Evolutionary conservation across 2,888 invertebrate species (phyloP), one percentile per base, ranked within the genome.

Genomic region (Agonopterix arenella): DNA sequence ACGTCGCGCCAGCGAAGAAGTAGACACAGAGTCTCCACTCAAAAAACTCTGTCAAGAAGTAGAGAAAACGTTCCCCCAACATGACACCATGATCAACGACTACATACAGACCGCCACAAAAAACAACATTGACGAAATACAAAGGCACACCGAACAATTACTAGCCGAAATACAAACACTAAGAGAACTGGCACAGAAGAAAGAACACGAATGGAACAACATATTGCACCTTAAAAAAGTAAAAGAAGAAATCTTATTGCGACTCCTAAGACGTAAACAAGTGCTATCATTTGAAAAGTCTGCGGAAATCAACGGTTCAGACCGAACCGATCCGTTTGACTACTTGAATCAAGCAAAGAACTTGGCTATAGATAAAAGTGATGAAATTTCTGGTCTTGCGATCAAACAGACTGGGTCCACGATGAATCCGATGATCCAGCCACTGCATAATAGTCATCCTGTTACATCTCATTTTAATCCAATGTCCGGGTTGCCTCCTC

Each of bases 161-260:
- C 80, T 92, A 2, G 80, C 90, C 0, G 93, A 94, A 70, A 92
- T 95, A 53, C 90, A 93, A 64, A 93, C 93, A 0, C 79, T 96
- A 53, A 90, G 93, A 56, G 94, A 93, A 62, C 82, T 96, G 47
- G 93, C 96, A 0, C 91, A 92, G 63, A 92, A 93, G 66, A 96
- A 96, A 73, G 97, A 97, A 81, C 91, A 93, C 62, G 96, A 97
- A 76, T 95, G 96, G 94, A 96, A 96, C 73, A 93, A 94, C 53
- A 93, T 97, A 49, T 76, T 96, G 10, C 93, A 95, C 66, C 84
- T 96, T 59, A 95, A 95, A 71, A 96, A 96, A 73, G 90, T 96
- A 3, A 96, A 97, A 81, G 95, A 96, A 68, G 96, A 96, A 69
- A 91, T 96, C 16, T 83, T 94, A 47, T 81, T 94, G 7, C 88